A percentile compares a stretch with the other conserved stretches of the same genome.
phyloP scores from a whole-genome alignment of 1,140 invertebrate genomes.

The Batillaria attramentaria region DNA sequence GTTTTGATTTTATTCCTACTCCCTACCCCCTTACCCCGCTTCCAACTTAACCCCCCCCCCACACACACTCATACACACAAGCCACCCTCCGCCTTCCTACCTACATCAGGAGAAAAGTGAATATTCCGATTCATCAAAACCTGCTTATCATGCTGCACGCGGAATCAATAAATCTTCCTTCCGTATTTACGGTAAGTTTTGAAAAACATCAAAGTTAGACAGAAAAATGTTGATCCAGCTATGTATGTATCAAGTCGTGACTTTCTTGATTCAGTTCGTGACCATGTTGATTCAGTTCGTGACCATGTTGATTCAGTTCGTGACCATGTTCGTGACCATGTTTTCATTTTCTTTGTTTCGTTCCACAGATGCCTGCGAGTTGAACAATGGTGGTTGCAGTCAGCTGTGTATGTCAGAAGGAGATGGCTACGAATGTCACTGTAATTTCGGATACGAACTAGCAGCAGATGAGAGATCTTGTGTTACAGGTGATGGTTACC shows the following conservation, averaged over 20 bases:
- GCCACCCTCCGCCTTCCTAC: too few species aligned
- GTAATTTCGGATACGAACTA: slow-evolving; percentile 14
- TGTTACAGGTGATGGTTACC: not conserved
- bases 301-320: not conserved
- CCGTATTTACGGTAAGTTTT: too few species aligned
- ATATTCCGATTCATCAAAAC: too few species aligned
- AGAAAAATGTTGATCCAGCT: not conserved
- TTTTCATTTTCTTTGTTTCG: not conserved
- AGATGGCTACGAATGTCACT: not conserved
- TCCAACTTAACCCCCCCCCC: too few species aligned
- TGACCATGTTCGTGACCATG: not conserved
- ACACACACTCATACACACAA: too few species aligned
- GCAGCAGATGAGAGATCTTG: slow-evolving; percentile 3
- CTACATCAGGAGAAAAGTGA: too few species aligned
- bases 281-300: not conserved
- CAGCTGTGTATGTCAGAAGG: slow-evolving; percentile 7
- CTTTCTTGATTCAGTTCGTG: not conserved
- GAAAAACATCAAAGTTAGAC: not conserved
- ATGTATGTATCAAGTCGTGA: not conserved
- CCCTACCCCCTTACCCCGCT: too few species aligned
- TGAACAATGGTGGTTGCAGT: slow-evolving; percentile 23
- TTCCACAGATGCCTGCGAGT: not conserved
- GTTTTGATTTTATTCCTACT: too few species aligned
- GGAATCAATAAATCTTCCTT: too few species aligned
- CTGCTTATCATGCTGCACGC: too few species aligned